phyloP scores from a whole-genome alignment of 2,888 invertebrate species.

The Craniophora ligustri region DNA sequence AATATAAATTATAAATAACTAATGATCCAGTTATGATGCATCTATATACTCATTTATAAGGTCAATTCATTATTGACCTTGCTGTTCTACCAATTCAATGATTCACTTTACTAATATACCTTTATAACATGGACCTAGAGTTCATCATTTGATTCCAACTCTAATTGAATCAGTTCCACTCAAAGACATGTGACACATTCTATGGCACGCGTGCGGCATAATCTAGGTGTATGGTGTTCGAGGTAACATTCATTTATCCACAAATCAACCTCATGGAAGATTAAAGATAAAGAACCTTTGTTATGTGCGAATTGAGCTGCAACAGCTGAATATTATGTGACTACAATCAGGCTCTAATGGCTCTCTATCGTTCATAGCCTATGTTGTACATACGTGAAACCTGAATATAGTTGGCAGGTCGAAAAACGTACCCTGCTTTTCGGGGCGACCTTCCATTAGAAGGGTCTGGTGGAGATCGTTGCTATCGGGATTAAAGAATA shows the following conservation, averaged over 20 bases:
- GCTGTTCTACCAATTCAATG: slow-evolving; percentile 11
- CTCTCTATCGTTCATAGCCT: no score
- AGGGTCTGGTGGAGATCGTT: no score
- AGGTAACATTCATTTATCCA: slow-evolving; percentile 25
- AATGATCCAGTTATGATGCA: slow-evolving; percentile 1
- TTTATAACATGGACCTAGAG: slow-evolving; percentile 3
- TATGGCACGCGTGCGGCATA: background rate
- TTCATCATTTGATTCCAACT: slow-evolving; percentile 3
- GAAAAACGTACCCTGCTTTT: no score
- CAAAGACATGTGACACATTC: background rate
- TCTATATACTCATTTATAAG: slow-evolving; percentile 3
- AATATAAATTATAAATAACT: slow-evolving; percentile 14
- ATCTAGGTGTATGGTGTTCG: slow-evolving; percentile 1
- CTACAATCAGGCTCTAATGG: no score
- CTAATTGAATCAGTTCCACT: slow-evolving; percentile 38
- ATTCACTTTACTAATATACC: slow-evolving; percentile 22
- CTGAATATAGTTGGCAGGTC: no score
- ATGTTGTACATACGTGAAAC: no score
- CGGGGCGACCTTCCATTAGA: no score
- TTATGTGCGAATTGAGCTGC: no score
- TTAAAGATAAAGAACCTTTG: no score
- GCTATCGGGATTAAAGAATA: no score
- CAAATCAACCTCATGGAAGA: background rate
- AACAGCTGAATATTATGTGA: no score
- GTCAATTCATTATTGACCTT: slow-evolving; percentile 23